Evolutionary conservation across 2,797 vertebrate genomes (phyloP).

Genomic region (Pristis pectinata): DNA sequence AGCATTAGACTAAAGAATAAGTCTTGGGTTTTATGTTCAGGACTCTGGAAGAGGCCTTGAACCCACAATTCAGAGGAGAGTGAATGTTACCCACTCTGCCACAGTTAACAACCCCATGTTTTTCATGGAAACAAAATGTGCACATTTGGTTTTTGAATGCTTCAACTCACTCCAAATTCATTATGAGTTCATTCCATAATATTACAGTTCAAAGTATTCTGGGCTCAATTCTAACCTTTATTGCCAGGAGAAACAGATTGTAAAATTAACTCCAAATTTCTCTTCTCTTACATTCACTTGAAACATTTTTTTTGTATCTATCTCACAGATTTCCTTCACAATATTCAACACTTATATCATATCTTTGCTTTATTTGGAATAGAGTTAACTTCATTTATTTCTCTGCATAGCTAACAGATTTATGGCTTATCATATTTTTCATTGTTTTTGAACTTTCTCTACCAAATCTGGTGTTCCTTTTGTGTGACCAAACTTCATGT

Average conservation of each 20-base stretch:
- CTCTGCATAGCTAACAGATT: background rate
- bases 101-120: too few species aligned
- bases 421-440: background rate
- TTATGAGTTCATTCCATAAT: background rate
- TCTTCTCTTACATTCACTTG: background rate
- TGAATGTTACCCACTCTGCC: too few species aligned
- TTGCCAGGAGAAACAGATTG: background rate
- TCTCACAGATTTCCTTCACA: background rate
- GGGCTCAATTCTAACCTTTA: background rate
- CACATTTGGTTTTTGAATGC: too few species aligned
- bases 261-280: background rate
- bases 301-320: background rate
- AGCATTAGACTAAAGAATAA: too few species aligned
- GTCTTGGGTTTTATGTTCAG: too few species aligned
- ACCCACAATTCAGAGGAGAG: too few species aligned
- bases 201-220: background rate
- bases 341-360: background rate
- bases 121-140: too few species aligned
- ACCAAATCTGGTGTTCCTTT: background rate
- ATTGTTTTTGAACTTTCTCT: background rate
- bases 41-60: too few species aligned
- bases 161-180: too few species aligned
- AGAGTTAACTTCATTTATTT: background rate
- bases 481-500: background rate
- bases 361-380: background rate